These are phyloP conservation scores for Gari tellinella DNA, from an alignment of 2,888 invertebrate species.

Conservation along the genomic window DNA sequence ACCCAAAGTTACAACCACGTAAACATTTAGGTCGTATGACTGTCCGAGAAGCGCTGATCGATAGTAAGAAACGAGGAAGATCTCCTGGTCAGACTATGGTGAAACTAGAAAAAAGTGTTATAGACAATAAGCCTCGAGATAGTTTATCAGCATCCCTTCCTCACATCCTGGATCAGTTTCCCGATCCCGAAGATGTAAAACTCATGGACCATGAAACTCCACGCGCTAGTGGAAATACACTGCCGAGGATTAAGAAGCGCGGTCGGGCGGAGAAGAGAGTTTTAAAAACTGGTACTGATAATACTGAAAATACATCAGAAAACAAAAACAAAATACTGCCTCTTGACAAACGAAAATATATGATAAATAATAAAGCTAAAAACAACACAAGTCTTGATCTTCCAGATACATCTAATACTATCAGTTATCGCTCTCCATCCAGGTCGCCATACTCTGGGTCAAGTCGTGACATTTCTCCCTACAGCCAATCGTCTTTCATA, in stretches of 20 bases:
- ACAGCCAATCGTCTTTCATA: slow-evolving; percentile 1
- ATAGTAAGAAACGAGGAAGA: slow-evolving; percentile 56
- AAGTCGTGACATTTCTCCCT: slow-evolving; percentile 15
- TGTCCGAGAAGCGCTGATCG: slow-evolving; percentile 68
- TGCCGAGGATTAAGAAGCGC: slow-evolving; percentile 35
- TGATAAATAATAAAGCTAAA: slow-evolving; percentile 41
- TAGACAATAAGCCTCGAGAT: slow-evolving; percentile 12
- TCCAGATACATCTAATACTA: too few species aligned
- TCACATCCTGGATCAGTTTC: slow-evolving; percentile 36
- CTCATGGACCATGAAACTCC: not conserved
- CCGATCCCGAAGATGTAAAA: not conserved
- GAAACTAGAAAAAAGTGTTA: slow-evolving; percentile 41
- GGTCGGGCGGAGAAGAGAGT: slow-evolving; percentile 30
- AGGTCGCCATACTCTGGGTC: not conserved
- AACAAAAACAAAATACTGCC: slow-evolving; percentile 32
- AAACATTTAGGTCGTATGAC: slow-evolving; percentile 70
- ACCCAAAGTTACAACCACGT: slow-evolving; percentile 64
- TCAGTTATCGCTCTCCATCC: too few species aligned
- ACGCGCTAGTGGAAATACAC: slow-evolving; percentile 17
- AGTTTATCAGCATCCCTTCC: slow-evolving; percentile 46
- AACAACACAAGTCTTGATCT: too few species aligned
- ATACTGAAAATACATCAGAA: not conserved
- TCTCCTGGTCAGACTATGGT: slow-evolving; percentile 47
- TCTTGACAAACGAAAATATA: slow-evolving; percentile 60
- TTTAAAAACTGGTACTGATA: not conserved